Base-by-base conservation (phyloP, 2,113 vertebrate species). In the Epinephelus moara region DNA sequence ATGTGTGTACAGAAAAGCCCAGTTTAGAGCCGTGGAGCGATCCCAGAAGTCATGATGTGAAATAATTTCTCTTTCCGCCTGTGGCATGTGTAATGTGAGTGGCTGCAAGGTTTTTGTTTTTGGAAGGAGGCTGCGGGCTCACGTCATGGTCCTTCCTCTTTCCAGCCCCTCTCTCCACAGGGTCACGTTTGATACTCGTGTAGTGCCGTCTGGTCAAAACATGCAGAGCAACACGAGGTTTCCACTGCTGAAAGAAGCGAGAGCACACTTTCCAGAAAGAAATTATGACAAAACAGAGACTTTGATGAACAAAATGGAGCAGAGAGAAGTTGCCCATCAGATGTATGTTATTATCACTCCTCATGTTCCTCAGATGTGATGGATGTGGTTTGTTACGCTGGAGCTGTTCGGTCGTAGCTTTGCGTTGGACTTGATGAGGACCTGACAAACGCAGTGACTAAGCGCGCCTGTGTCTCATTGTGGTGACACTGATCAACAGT, bases 161-260 rank as follows among this genome's bases (percentile, higher is more conserved):
- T 89, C 84, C 86, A 76, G 66, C 66, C 23, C 53, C 53, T 78
- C 61, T 79, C 75, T 60, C 42, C 52, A 63, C 90, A 74, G 56
- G 64, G 74, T 91, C 92, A 85, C 82, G 61, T 87, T 89, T 84
- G 53, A 53, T 75, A 37, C 85, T 83, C 13, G 67, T 90, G 90
- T 66, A 74, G 75, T 23, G 0, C 17, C 1, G 73, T 81, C 57
- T 69, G 85, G 78, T 84, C 83, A 81, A 85, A 91, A 87, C 91
- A 90, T 81, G 80, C 85, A 55, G 75, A 67, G 87, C 25, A 81
- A 88, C 90, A 80, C 37, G 4, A 82, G 85, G 81, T 92, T 92
- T 93, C 88, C 90, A 86, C 85, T 55, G 71, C 79, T 73, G 7
- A 1, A 25, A 40, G 78, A 49, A 79, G 71, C 76, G 71, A 80